phyloP scores from a whole-genome alignment of 2,888 invertebrate species.

The Lamellibrachia satsuma region DNA sequence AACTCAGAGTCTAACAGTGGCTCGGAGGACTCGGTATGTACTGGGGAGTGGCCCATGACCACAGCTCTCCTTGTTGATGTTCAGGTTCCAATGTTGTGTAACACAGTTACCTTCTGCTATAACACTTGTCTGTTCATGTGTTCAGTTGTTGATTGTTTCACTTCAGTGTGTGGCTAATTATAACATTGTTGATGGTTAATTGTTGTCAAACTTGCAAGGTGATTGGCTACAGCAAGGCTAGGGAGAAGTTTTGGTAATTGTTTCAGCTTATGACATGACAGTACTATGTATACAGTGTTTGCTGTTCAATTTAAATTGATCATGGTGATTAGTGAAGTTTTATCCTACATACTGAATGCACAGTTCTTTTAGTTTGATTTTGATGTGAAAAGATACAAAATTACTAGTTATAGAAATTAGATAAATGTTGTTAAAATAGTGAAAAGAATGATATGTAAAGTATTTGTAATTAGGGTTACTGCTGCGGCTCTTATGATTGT shows the following conservation, averaged over 20 bases:
- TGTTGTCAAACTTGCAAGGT: neutral
- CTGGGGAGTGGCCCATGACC: neutral
- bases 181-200: neutral
- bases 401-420: neutral
- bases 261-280: no score
- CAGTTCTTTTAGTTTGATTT: neutral
- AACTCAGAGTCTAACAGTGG: neutral
- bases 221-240: neutral
- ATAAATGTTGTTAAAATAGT: neutral
- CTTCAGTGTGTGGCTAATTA: neutral
- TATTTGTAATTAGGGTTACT: neutral
- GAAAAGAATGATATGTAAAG: neutral
- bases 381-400: neutral
- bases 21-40: conserved; percentile 5
- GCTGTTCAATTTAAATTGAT: neutral
- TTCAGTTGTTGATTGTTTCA: neutral
- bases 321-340: no score
- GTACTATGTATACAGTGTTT: neutral
- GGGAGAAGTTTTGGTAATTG: neutral
- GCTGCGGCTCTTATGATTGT: neutral
- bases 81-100: neutral
- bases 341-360: neutral
- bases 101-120: neutral
- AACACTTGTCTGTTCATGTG: neutral
- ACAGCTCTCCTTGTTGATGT: neutral